Base-by-base conservation (phyloP, 2,797 vertebrate species). In the Anguilla marmorata region DNA sequence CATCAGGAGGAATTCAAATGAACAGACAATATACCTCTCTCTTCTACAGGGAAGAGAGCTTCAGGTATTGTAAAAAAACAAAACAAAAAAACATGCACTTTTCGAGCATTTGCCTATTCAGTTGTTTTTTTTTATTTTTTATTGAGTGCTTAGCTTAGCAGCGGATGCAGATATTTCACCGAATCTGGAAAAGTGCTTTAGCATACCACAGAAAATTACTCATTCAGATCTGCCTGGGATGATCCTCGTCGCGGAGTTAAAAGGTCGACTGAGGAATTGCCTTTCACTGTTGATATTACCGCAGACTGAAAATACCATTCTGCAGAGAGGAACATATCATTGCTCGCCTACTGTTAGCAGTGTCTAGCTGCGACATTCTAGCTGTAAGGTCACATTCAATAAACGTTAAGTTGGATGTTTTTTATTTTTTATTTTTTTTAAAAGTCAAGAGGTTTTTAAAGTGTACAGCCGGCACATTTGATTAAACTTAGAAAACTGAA, bases 311-410 rank as follows among this genome's bases (percentile, higher is more conserved):
- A 79, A 45, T 79, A 45, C 37, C 74, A 45, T 45, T 41, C 37
- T 7, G 37, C 74, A 79, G 74, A 41, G 33, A 41, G 14, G n/a
- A 76, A 14, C 33, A 45, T 41, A 45, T 79, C 33, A 41, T 79
- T 41, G 33, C 74, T 45, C 19, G 74, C 16, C 33, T 37, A 76
- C 33, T 76, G 72, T 76, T 76, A 37, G 72, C 72, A 33, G 72
- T 76, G 11, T 76, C 74, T 41, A 79, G 33, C 33, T 45, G 33
- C 45, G 74, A 79, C 74, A 41, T 79, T 76, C 33, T 41, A 6
- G 0, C 74, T 41, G 74, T 79, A 79, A 79, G 74, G 74, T 79
- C 74, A 79, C 33, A 41, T 79, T 79, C 74, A 79, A 79, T 79
- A 79, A 74, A 33, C 11, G 30, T 30, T 4, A 45, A 79, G 37